Percentiles rank a stretch among this genome's conserved stretches.
Conservation (phyloP, 2,888 invertebrate genomes). For the Laspeyria flexula region DNA sequence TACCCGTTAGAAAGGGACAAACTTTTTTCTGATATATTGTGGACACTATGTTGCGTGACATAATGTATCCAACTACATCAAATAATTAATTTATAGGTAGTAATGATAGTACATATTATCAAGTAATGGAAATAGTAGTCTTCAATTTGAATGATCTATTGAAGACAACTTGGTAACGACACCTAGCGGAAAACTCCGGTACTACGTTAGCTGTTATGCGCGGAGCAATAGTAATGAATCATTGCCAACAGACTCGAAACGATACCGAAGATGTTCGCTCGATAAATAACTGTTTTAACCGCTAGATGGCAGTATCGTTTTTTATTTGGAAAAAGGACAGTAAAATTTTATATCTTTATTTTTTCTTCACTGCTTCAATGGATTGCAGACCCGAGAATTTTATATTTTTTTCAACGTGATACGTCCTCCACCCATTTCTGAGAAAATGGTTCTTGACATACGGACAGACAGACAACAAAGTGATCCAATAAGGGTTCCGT, state of each 20-base stretch:
- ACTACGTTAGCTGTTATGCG: constrained; percentile 21
- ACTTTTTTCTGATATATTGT: constrained; percentile 15
- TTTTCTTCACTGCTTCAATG: too few species aligned
- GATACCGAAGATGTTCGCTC: not conserved
- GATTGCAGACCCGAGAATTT: too few species aligned
- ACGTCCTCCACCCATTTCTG: too few species aligned
- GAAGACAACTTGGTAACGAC: constrained; percentile 24
- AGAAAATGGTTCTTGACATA: too few species aligned
- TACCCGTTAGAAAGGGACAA: constrained; percentile 54
- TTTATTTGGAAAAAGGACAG: not conserved
- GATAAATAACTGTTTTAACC: not conserved
- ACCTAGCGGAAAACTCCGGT: constrained; percentile 27
- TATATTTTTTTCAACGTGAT: too few species aligned
- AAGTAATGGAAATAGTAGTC: too few species aligned
- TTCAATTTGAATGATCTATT: not conserved
- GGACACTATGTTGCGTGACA: not conserved
- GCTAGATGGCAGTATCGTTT: not conserved
- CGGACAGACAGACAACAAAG: too few species aligned
- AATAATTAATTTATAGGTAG: not conserved
- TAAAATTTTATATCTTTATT: too few species aligned
- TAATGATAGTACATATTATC: not conserved
- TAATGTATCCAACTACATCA: not conserved
- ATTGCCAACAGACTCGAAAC: not conserved
- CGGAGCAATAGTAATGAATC: not conserved
- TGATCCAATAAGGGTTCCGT: too few species aligned